These are phyloP conservation scores for Lichenostomus cassidix DNA, from an alignment of 2,113 vertebrate genomes.

Conservation along the genomic window DNA sequence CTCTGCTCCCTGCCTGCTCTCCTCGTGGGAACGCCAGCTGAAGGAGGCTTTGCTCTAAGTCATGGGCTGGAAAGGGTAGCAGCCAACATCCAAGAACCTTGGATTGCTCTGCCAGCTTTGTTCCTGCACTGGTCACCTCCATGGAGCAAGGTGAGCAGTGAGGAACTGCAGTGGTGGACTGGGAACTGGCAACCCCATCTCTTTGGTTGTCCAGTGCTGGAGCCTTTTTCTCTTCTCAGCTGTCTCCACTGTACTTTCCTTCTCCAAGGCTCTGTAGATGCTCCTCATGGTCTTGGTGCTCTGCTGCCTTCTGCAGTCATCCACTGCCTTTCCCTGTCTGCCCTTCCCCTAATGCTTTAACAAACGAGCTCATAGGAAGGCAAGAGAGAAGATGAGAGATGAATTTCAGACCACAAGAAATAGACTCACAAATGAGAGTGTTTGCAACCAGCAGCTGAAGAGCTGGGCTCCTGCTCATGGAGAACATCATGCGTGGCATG, in stretches of 20 bases:
- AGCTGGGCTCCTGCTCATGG: background rate
- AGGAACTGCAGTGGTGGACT: background rate
- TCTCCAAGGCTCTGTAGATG: background rate
- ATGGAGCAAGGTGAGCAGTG: background rate
- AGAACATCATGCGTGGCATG: conserved; percentile 3
- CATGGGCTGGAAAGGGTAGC: background rate
- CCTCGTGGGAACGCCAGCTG: background rate
- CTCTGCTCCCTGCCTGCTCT: background rate
- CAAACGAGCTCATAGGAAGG: background rate
- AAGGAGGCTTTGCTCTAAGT: background rate
- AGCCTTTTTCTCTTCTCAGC: background rate
- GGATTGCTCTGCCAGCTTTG: background rate
- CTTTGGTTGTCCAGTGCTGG: background rate
- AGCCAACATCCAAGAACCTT: background rate
- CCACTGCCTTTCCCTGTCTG: background rate
- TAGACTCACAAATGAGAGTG: background rate
- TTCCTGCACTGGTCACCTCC: background rate
- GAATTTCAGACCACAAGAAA: conserved; percentile 1
- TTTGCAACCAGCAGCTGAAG: background rate
- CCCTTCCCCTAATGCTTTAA: background rate
- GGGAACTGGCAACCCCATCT: background rate
- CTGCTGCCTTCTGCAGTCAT: background rate
- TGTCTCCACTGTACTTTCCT: background rate
- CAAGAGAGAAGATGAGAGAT: background rate
- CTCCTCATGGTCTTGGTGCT: background rate